Evolutionary conservation across 2,797 vertebrate genomes (phyloP).

Genomic region (Catharus ustulatus): DNA sequence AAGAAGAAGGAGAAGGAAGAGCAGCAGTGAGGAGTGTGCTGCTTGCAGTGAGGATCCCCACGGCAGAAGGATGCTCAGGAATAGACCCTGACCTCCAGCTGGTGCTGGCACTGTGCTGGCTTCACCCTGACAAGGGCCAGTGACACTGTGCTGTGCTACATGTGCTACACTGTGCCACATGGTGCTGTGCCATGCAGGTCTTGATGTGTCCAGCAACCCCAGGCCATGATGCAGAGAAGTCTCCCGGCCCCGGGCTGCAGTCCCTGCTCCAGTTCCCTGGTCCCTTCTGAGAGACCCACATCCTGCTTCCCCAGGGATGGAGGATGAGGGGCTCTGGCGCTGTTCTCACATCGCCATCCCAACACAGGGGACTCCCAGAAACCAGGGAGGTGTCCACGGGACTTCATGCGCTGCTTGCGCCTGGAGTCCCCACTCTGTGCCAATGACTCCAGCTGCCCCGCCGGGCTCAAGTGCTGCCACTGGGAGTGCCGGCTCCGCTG

Average conservation of each 20-base stretch:
- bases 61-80: not conserved
- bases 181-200: not conserved
- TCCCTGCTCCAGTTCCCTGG: not conserved
- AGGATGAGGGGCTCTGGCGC: not conserved
- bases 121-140: not conserved
- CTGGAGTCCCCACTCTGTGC: not conserved
- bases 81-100: not conserved
- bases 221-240: not conserved
- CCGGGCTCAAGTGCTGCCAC: slow-evolving; percentile 29
- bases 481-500: slow-evolving; percentile 7
- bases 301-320: rapidly evolving
- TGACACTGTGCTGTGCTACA: too few relatives aligned
- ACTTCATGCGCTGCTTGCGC: slow-evolving; percentile 5
- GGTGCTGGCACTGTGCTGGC: not conserved
- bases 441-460: not conserved
- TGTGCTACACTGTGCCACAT: not conserved
- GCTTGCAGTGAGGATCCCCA: not conserved
- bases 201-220: rapidly evolving
- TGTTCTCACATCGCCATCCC: not conserved
- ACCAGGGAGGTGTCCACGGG: not conserved
- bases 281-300: rapidly evolving
- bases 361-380: not conserved
- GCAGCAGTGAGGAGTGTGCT: not conserved
- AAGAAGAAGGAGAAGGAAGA: not conserved
- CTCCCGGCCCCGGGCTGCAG: not conserved